Base-by-base conservation (phyloP, 2,113 vertebrate genomes). In the Calypte anna region DNA sequence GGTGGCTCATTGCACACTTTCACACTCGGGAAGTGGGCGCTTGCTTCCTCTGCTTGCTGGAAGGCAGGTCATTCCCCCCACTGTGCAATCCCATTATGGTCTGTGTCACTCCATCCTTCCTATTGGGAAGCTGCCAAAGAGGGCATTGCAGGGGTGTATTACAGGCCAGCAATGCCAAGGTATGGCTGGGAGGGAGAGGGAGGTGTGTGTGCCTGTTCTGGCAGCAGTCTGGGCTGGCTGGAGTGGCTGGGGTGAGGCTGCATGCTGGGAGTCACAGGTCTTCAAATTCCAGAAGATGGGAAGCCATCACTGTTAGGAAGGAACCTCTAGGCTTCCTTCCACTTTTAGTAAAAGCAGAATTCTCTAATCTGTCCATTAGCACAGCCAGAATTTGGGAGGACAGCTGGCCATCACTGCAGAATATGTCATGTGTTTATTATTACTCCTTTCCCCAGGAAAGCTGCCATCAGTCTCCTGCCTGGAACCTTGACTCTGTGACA, bases 51-150 rank as follows among this genome's bases (percentile, higher is more conserved):
- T 77, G 82, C 89, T 36, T 67, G 94, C 68, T 59, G 61, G 82
- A 92, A 96, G 95, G 83, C 96, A 95, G 97, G 97, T 97, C 92
- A 91, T 64, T 96, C 93, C 96, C 93, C 82, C 96, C 84, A 46
- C 97, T 44, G 94, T 12, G 85, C 94, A 98, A 98, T 98, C 97
- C 92, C 95, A 97, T 98, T 97, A 98, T 13, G 78, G 94, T 90
- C 96, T 94, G 86, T 95, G 96, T 90, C 88, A 74, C 86, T 95
- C 93, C 88, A 95, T 91, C 96, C 96, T 91, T 90, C 84, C 69
- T 81, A 69, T 88, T 97, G 96, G 96, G 78, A 87, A 31, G 66
- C 77, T 82, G 95, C 97, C 97, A 97, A 97, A 92, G 54, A 40
- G 38, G 77, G 96, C 48, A 91, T 97, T 96, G 96, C n/a, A 28